phyloP scores from a whole-genome alignment of 1,140 invertebrate species.

The Uloborus diversus region DNA sequence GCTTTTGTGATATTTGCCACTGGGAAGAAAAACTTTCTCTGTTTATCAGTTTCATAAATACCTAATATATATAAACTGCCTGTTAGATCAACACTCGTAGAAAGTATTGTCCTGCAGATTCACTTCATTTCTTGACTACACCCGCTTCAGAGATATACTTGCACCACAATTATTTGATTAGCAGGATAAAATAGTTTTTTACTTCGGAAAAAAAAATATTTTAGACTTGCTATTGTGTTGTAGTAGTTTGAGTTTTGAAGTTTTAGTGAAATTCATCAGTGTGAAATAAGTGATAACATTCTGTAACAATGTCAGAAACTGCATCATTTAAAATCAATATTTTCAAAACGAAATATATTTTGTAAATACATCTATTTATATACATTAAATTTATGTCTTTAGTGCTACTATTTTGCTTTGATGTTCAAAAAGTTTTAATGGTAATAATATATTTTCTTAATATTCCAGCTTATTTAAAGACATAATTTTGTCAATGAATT shows the following conservation, averaged over 20 bases:
- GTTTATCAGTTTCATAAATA: slow-evolving; percentile 35
- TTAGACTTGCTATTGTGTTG: background rate
- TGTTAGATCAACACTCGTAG: slow-evolving; percentile 43
- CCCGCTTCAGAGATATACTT: slow-evolving; percentile 27
- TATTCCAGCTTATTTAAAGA: too few species aligned
- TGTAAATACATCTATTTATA: too few species aligned
- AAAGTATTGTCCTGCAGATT: background rate
- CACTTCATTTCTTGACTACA: slow-evolving; percentile 18
- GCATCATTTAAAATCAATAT: background rate
- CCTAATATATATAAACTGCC: slow-evolving; percentile 25
- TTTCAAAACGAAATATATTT: too few species aligned
- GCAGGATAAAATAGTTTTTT: too few species aligned
- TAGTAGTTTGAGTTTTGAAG: background rate
- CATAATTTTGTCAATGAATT: too few species aligned
- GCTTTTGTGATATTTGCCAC: slow-evolving; percentile 49
- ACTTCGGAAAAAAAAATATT: too few species aligned
- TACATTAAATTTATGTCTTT: too few species aligned
- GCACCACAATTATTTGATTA: slow-evolving; percentile 11
- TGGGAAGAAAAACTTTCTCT: slow-evolving; percentile 22
- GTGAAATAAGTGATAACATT: background rate
- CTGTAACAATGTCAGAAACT: background rate
- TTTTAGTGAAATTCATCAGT: background rate
- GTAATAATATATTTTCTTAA: too few species aligned
- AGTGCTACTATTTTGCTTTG: too few species aligned
- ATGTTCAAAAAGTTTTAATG: too few species aligned